Percentiles rank a stretch among this genome's conserved stretches.
These are phyloP conservation scores for Proctacanthus coquilletti DNA, from an alignment of 1,140 invertebrate species.

Conservation along the genomic window DNA sequence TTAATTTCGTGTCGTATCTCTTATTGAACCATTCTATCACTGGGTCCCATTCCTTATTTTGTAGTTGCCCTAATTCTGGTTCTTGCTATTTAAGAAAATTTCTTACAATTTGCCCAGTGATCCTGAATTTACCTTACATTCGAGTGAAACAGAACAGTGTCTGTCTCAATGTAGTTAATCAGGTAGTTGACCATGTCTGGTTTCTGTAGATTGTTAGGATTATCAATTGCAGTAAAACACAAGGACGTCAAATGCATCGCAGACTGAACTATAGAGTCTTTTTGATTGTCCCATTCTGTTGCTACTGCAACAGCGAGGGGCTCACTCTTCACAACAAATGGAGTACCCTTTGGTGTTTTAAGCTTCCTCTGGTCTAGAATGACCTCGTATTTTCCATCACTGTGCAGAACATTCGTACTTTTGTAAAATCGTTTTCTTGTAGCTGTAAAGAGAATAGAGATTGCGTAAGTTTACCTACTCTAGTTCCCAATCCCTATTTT, in stretches of 20 bases:
- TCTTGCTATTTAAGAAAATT: conserved; percentile 38
- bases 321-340: conserved; percentile 67
- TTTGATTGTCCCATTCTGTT: conserved; percentile 83
- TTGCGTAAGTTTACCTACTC: no score
- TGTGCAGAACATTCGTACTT: conserved; percentile 45
- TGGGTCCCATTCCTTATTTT: conserved; percentile 74
- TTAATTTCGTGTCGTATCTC: conserved; percentile 55
- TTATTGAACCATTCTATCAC: conserved; percentile 77
- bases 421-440: conserved; percentile 53
- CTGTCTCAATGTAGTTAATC: conserved; percentile 70
- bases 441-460: conserved; percentile 18
- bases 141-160: conserved; percentile 68
- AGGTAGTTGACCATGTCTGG: conserved; percentile 62
- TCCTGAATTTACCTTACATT: conserved; percentile 36
- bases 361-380: conserved; percentile 69
- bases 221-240: conserved; percentile 80
- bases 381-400: conserved; percentile 51
- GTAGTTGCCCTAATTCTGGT: conserved; percentile 55
- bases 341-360: conserved; percentile 69
- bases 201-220: conserved; percentile 67
- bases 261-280: conserved; percentile 55
- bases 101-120: not conserved
- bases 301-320: conserved; percentile 80
- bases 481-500: no score
- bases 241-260: conserved; percentile 87